These are phyloP conservation scores for Neosilurus mollespiculum DNA, from an alignment of 2,797 vertebrate genomes.

Conservation along the genomic window DNA sequence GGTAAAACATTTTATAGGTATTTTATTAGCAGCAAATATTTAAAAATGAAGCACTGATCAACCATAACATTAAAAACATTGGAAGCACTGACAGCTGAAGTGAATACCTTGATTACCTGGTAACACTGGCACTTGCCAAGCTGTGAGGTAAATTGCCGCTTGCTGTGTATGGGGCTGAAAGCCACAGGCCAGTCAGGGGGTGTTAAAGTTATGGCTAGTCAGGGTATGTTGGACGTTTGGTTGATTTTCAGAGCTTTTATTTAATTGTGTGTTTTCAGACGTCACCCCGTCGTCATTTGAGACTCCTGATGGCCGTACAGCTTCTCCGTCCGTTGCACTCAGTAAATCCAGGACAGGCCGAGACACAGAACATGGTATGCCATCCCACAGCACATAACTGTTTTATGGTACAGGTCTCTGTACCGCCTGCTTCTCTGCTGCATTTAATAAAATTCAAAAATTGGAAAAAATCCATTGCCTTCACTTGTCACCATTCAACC, in stretches of 20 bases:
- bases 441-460: neutral
- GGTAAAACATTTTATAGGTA: neutral
- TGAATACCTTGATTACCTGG: too few relatives aligned
- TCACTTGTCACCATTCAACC: neutral
- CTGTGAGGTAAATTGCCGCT: too few relatives aligned
- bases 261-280: slow-evolving; percentile 68
- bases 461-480: neutral
- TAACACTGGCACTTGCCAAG: too few relatives aligned
- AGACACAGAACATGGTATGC: slow-evolving; percentile 73
- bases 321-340: slow-evolving; percentile 69
- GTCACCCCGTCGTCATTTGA: slow-evolving; percentile 93
- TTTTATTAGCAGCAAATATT: neutral
- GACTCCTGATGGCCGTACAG: slow-evolving; percentile 82
- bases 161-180: too few relatives aligned
- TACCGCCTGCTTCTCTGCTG: neutral
- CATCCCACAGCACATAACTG: neutral
- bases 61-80: too few relatives aligned
- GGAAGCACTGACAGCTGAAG: too few relatives aligned
- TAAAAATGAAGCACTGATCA: too few relatives aligned
- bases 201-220: too few relatives aligned
- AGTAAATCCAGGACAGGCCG: slow-evolving; percentile 59
- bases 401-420: neutral
- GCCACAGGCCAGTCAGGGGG: too few relatives aligned
- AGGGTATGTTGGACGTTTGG: neutral
- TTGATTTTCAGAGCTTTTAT: neutral